Conservation (phyloP, 2,797 vertebrate genomes). For the Lacerta bilineata region DNA sequence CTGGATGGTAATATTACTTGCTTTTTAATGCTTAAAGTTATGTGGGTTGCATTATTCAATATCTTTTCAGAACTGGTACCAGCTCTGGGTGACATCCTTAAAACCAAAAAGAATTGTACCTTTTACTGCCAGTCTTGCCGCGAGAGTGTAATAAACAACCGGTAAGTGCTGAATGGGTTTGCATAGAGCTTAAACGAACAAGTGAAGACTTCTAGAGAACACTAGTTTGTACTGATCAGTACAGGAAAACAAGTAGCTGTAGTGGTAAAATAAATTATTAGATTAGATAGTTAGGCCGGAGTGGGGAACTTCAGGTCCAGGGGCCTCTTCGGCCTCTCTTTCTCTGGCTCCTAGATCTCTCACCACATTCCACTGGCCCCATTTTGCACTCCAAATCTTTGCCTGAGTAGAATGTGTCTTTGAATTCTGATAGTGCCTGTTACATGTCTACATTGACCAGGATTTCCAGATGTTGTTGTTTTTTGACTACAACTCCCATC, state of each 20-base stretch:
- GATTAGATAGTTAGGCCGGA: neutral
- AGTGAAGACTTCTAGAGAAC: neutral
- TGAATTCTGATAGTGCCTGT: no score
- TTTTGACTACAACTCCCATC: no score
- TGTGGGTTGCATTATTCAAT: conserved; percentile 50
- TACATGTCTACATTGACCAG: no score
- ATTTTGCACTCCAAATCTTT: no score
- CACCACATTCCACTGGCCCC: no score
- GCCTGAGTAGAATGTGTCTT: no score
- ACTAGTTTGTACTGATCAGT: neutral
- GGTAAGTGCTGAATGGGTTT: conserved; percentile 82
- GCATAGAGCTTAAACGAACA: no score
- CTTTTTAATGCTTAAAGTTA: conserved; percentile 11
- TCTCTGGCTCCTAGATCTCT: no score
- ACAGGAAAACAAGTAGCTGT: neutral
- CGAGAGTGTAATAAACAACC: conserved; percentile 83
- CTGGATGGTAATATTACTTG: neutral
- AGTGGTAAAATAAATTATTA: neutral
- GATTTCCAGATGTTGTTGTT: no score
- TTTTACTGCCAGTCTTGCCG: conserved; percentile 93
- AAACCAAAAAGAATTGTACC: conserved; percentile 80
- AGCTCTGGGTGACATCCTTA: conserved; percentile 80
- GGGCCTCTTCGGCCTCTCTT: no score
- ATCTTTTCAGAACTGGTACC: conserved; percentile 79
- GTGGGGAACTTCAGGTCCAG: no score